Base-by-base conservation (phyloP, 2,113 vertebrate species). In the Laterallus jamaicensis region DNA sequence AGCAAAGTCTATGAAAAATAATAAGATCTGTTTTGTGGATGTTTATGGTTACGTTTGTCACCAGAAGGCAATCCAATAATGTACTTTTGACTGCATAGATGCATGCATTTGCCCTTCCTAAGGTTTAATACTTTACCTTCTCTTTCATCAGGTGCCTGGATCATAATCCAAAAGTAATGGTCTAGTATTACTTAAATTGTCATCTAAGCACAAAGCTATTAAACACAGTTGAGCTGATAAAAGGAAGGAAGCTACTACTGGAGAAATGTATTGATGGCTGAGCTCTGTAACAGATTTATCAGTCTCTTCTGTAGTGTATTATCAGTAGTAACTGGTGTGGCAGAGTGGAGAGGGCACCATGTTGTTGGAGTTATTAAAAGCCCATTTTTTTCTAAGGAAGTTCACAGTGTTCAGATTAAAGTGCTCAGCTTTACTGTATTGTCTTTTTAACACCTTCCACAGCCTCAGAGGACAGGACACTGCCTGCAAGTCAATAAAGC, bases 181-280 rank as follows among this genome's bases (percentile, higher is more conserved):
- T 62, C 76, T 91, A 79, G 26, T 25, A 79, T 81, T 73, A 59
- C 58, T 84, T 86, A 94, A 91, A 88, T 40, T 75, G 86, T 50
- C 81, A 85, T 67, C 83, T 62, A 49, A 92, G 71, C 56, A 95
- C 60, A 94, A 49, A 95, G 74, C 79, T 88, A 93, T 82, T 94
- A 90, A 96, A 73, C n/a, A 92, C 17, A 90, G 58, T 40, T 8
- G 3, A 88, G 71, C 31, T 74, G 89, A 90, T 42, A 92, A 88
- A 94, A 90, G 73, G 40, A 77, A 91, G 42, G 32, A 83, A 77
- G 74, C 29, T 47, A 42, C 89, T 37, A 29, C 19, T 66, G 31
- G 50, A 82, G 79, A 97, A 92, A 93, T 50, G 44, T 70, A 82
- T 68, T 47, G 58, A 95, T 76, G 62, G 35, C 58, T 94, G 79